A percentile compares a stretch with the other conserved stretches of the same genome.
phyloP scores from a whole-genome alignment of 1,140 invertebrate genomes.

The Drosophila nikananu region DNA sequence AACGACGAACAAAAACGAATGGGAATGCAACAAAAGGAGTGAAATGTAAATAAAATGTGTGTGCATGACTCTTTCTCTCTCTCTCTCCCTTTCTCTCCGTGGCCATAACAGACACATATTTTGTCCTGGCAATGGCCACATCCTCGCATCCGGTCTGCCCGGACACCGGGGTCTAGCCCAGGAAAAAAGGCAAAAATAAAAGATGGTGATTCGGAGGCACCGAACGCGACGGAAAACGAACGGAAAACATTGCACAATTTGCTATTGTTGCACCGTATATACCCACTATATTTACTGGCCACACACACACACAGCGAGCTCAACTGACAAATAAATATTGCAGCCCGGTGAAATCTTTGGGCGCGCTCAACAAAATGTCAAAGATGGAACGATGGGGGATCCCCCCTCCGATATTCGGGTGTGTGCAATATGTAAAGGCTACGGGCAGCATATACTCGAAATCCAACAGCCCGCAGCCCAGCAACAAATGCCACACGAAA shows the following conservation, averaged over 20 bases:
- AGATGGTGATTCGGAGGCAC: conserved; percentile 6
- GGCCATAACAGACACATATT: conserved; percentile 84
- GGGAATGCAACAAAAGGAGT: conserved; percentile 49
- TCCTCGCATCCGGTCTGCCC: conserved; percentile 60
- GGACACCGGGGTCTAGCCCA: conserved; percentile 44
- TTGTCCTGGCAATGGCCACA: conserved; percentile 74
- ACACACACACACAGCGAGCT: conserved; percentile 26
- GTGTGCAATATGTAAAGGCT: conserved; percentile 78
- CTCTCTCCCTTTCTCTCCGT: not conserved
- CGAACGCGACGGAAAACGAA: conserved; percentile 57
- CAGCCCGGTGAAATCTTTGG: conserved; percentile 70
- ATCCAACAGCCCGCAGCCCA: conserved; percentile 55
- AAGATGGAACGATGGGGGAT: not conserved
- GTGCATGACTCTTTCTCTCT: not conserved
- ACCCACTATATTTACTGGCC: conserved; percentile 44
- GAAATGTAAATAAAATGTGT: conserved; percentile 69
- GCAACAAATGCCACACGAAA: conserved; percentile 57
- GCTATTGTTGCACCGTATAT: conserved; percentile 53
- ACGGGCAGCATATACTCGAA: conserved; percentile 81
- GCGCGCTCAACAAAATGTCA: conserved; percentile 61
- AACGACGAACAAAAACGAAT: conserved; percentile 32
- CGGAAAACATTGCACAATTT: conserved; percentile 79
- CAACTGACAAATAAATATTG: conserved; percentile 76
- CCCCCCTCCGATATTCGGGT: conserved; percentile 9
- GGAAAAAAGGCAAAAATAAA: conserved; percentile 30